A percentile compares a stretch with the other conserved stretches of the same genome.
Conservation (phyloP, 37 sponge, comb jelly and placozoan genomes). For the Eunapius fragilis region DNA sequence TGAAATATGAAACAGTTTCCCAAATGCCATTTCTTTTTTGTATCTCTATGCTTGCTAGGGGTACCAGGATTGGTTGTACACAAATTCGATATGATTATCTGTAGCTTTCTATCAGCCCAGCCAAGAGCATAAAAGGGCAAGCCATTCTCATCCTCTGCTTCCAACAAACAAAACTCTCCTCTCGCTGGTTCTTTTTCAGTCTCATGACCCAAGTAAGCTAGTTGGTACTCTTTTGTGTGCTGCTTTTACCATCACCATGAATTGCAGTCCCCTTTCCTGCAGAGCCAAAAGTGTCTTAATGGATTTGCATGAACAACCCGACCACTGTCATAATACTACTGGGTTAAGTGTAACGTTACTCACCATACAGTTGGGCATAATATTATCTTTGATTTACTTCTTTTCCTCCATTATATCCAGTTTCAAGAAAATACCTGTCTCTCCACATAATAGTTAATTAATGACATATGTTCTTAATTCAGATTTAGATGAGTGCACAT, state of each 20-base stretch:
- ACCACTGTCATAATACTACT: neutral
- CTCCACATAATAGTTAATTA: neutral
- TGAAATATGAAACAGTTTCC: neutral
- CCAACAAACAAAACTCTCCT: neutral
- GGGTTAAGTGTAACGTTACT: neutral
- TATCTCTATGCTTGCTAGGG: neutral
- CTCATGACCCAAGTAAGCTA: neutral
- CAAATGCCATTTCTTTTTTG: neutral
- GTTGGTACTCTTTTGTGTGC: neutral
- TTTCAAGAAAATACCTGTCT: neutral
- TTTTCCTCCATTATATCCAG: neutral
- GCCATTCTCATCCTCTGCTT: neutral
- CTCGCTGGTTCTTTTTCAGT: neutral
- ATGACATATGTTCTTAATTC: too few relatives aligned
- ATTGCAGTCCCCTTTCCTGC: neutral
- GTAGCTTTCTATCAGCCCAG: neutral
- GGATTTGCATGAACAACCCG: neutral
- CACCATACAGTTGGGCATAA: neutral
- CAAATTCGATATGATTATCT: neutral
- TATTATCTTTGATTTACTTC: neutral
- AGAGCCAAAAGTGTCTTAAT: neutral
- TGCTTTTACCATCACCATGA: neutral
- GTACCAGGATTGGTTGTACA: neutral
- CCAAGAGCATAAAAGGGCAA: neutral
- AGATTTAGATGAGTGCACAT: too few relatives aligned